A percentile compares a stretch with the other conserved stretches of the same genome.
phyloP scores from a whole-genome alignment of 2,888 invertebrate genomes.

The Colostygia pectinataria region DNA sequence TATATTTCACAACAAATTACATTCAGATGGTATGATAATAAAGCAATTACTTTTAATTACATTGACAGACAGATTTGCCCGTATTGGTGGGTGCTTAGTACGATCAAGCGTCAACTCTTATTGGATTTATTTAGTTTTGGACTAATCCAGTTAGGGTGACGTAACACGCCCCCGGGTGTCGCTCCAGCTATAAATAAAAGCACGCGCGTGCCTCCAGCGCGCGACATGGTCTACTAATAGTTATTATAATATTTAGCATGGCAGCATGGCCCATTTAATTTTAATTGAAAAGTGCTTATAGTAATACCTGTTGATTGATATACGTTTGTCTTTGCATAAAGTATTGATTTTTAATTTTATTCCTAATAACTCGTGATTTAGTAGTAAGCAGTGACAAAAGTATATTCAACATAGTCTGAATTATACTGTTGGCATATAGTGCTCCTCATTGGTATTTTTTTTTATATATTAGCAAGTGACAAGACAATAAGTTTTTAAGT shows the following conservation, averaged over 20 bases:
- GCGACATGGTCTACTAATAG: constrained; percentile 51
- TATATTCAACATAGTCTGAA: too few species aligned
- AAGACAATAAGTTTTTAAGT: too few species aligned
- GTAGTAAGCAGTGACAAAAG: too few species aligned
- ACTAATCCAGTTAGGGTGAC: constrained; percentile 59
- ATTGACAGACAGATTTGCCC: constrained; percentile 29
- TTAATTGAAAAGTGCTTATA: constrained; percentile 8
- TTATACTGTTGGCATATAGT: too few species aligned
- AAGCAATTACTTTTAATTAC: constrained; percentile 30
- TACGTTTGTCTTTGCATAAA: background rate
- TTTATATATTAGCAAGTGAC: too few species aligned
- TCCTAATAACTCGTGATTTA: too few species aligned
- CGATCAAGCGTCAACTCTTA: constrained; percentile 21
- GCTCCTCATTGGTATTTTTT: too few species aligned
- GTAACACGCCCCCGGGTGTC: constrained; percentile 67
- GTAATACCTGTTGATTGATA: constrained; percentile 4
- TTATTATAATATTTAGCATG: constrained; percentile 38
- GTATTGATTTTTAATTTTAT: too few species aligned
- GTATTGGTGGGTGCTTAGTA: constrained; percentile 14
- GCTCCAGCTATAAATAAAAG: constrained; percentile 67
- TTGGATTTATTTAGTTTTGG: constrained; percentile 46
- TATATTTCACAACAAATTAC: too few species aligned
- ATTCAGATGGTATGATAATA: constrained; percentile 26
- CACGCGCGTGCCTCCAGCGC: constrained; percentile 65
- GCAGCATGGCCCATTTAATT: constrained; percentile 16